Evolutionary conservation across 2,888 invertebrate genomes (phyloP).

Genomic region (Odontocolon sp.): DNA sequence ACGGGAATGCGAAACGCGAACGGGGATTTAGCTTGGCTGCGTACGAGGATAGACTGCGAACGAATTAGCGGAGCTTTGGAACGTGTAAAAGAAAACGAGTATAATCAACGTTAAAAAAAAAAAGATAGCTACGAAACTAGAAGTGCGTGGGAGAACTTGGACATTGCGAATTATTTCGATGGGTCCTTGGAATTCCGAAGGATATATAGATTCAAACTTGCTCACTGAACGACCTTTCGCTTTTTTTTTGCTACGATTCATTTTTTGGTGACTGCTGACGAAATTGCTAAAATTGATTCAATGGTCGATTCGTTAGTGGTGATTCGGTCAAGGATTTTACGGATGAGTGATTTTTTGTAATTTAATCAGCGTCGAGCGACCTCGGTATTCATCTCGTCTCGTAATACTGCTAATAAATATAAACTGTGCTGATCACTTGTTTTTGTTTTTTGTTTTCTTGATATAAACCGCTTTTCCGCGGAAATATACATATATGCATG

Average conservation of each 20-base stretch:
- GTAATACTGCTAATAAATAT: too few relatives aligned
- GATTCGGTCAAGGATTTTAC: slow-evolving; percentile 5
- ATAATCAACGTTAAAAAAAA: not conserved
- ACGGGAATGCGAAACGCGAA: slow-evolving; percentile 7
- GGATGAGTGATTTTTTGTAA: not conserved
- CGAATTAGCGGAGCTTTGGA: not conserved
- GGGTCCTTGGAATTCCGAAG: slow-evolving; percentile 12
- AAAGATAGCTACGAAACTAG: not conserved
- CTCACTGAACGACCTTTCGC: not conserved
- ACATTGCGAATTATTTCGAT: slow-evolving; percentile 3
- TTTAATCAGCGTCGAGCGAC: too few relatives aligned
- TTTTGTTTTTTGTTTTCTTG: too few relatives aligned
- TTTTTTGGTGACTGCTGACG: not conserved
- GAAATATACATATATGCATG: not conserved
- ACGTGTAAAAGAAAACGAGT: not conserved
- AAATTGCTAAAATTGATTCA: not conserved
- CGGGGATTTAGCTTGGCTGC: not conserved
- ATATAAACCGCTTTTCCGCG: too few relatives aligned
- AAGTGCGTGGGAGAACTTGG: not conserved
- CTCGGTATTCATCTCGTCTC: too few relatives aligned
- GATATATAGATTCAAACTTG: not conserved
- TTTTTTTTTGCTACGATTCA: not conserved
- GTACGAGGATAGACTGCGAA: slow-evolving; percentile 36
- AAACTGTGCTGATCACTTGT: too few relatives aligned
- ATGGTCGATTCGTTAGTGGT: not conserved